phyloP scores from a whole-genome alignment of 2,113 vertebrate species.

The Malurus elegans region DNA sequence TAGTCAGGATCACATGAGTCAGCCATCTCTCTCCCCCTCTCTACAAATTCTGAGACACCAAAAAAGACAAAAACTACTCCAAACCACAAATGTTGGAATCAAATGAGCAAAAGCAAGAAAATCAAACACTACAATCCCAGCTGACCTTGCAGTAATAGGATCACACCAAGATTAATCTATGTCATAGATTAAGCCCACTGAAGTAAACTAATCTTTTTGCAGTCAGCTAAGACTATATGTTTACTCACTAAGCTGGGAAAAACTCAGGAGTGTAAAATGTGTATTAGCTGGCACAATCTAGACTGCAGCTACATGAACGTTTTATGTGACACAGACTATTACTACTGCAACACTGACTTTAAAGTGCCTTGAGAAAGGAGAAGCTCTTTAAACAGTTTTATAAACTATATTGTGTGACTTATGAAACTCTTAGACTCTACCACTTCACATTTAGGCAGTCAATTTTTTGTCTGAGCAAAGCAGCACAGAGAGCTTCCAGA shows the following conservation, averaged over 20 bases:
- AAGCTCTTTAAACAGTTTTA: background rate
- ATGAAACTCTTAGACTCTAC: background rate
- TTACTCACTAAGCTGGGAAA: background rate
- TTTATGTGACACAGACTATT: background rate
- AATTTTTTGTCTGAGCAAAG: background rate
- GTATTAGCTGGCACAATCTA: background rate
- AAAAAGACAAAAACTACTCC: background rate
- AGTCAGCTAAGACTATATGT: background rate
- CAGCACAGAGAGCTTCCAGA: background rate
- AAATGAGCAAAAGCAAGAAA: background rate
- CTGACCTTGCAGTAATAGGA: conserved; percentile 69
- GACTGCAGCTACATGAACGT: background rate
- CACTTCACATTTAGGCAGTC: background rate
- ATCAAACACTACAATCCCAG: conserved; percentile 19
- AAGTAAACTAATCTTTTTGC: conserved; percentile 44
- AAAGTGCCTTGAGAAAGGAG: background rate
- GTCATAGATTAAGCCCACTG: conserved; percentile 29
- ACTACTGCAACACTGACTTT: background rate
- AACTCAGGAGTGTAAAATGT: background rate
- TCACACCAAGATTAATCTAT: conserved; percentile 61
- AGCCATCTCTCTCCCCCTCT: background rate
- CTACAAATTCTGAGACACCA: background rate
- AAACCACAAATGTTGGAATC: background rate
- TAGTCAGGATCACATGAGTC: background rate
- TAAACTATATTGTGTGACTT: background rate